phyloP scores from a whole-genome alignment of 1,140 invertebrate species.

The Drosophila parvula region DNA sequence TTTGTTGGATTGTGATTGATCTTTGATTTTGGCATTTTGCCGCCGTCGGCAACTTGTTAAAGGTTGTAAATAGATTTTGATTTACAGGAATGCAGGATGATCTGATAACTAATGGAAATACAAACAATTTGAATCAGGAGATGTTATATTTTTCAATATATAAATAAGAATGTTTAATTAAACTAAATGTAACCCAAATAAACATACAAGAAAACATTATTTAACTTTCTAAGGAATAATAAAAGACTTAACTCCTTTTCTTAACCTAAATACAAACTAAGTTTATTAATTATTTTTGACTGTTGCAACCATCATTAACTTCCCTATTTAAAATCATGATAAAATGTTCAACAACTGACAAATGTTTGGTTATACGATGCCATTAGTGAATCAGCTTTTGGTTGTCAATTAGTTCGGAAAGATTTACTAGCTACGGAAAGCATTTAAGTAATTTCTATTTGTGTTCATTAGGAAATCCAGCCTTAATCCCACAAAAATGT shows the following conservation, averaged over 20 bases:
- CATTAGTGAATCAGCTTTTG: background rate
- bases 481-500: constrained; percentile 54
- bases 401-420: constrained; percentile 5
- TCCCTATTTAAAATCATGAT: background rate
- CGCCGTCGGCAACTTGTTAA: constrained; percentile 43
- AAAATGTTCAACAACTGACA: background rate
- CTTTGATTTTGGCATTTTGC: constrained; percentile 67
- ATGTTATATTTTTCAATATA: no score
- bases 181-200: no score
- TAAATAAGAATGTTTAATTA: no score
- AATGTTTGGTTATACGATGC: background rate
- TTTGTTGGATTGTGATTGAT: constrained; percentile 70
- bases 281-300: background rate
- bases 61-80: constrained; percentile 39
- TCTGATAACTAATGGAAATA: no score
- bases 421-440: constrained; percentile 12
- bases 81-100: constrained; percentile 2
- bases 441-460: constrained; percentile 51
- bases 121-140: no score
- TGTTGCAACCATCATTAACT: background rate
- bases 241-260: background rate
- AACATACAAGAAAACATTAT: no score
- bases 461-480: constrained; percentile 41
- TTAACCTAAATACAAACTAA: background rate
- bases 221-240: no score